Evolutionary conservation across 2,797 vertebrate genomes (phyloP), one percentile per base, ranked within the genome.

Genomic region (Merluccius polli): DNA sequence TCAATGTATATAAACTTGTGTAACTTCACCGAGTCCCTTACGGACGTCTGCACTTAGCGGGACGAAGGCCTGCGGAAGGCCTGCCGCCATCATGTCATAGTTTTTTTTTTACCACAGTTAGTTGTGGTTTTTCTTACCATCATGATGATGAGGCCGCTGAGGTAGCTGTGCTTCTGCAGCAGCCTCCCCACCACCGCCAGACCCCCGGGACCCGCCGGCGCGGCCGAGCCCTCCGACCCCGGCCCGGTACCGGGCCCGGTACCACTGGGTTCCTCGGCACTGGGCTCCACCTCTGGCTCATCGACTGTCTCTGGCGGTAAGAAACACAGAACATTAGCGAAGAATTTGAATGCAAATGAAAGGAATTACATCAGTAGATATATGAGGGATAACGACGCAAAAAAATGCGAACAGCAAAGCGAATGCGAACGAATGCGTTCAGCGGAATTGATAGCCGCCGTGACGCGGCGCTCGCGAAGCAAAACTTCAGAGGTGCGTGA

Each of bases 131-230:
- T 16, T 69, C 70, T 83, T 92, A 95, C 95, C 94, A 95, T 95
- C 92, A 94, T 94, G 82, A 93, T 88, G 84, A 95, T 94, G 12
- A 95, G 91, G n/a, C 89, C 92, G 1, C 90, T 92, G 80, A 94
- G 78, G 4, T 95, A 96, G 86, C 94, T 95, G 82, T 96, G 95
- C 84, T 91, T 93, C 90, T 94, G 92, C 79, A 95, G 76, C 71
- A 95, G 79, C 33, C 74, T 86, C 10, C 91, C 92, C 78, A 95
- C 85, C 67, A 93, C 73, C n/a, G 83, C 86, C 31, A 92, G n/a
- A 4, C 90, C 87, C 36, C 93, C 89, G 0, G 91, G 88, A 24
- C 86, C 80, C 32, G 88, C 79, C 1, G 73, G 74, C 1, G 87
- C 76, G 75, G 84, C 70, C 1, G 30, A 27, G 1, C 73, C 80